phyloP scores from a whole-genome alignment of 2,113 vertebrate genomes.

The rabbit (Oryctolagus cuniculus) region mOryCun1.1 NC_091445.1:56549501-56550000 shows the following conservation, averaged over 20 bases:
- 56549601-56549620: conserved; percentile 72
- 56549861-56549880: neutral
- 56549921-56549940: neutral
- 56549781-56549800: neutral
- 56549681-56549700: conserved; percentile 73
- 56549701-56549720: conserved; percentile 66
- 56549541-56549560: conserved; percentile 71
- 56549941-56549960: neutral
- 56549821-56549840: neutral
- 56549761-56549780: neutral
- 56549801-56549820: neutral
- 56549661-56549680: conserved; percentile 72
- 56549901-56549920: neutral
- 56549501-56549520: conserved; percentile 50
- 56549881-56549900: neutral
- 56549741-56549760: neutral
- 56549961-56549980: neutral
- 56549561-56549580: conserved; percentile 77
- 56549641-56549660: conserved; percentile 66
- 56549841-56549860: neutral
- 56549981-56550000: too few relatives aligned
- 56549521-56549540: conserved; percentile 70
- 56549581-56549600: conserved; percentile 73
- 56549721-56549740: conserved; percentile 56
- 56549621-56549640: conserved; percentile 76